Evolutionary conservation across 2,888 invertebrate species (phyloP), one percentile per base, ranked within the genome.

Genomic region (Anoncus sp.): DNA sequence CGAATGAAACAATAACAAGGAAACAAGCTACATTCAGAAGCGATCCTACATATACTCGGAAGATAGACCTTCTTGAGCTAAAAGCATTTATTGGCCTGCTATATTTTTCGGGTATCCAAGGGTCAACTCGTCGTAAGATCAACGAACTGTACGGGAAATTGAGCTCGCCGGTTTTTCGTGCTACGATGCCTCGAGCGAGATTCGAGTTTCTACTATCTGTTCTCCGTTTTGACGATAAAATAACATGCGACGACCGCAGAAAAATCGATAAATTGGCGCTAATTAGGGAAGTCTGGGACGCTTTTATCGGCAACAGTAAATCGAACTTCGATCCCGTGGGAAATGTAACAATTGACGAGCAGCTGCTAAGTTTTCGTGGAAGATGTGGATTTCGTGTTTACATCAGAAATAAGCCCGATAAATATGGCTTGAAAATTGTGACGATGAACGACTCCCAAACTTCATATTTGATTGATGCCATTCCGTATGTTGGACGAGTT

Each of bases 351-450:
- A 62, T 62, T 31, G 47, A 62, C 62, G 62, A 47, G 47, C 65
- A 65, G 65, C 51, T 65, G 38, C 38, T 66, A 9, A 78, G 81
- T n/a, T 84, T 82, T 69, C 71, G 83, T 18, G 83, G 84, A 9
- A 55, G 81, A 22, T 87, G 84, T 62, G 20, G 53, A 20, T 86
- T 87, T 63, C 55, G 80, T 14, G 80, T 87, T 73, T 87, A 85
- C 59, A 82, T 85, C 35, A 79, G 81, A 63, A 79, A 73, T 27
- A 87, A 88, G 69, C 84, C 87, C 18, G 84, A 85, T 22, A 86
- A 84, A 77, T 87, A 88, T 80, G 88, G 87, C n/a, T 78, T 88
- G 20, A 90, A 90, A 82, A 83, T 90, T 18, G 65, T 84, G 66
- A 85, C 84, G 78, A 57, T 88, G 60, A 86, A 85, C 66, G 89